Percentiles rank a stretch among this genome's conserved stretches.
Conservation (phyloP, 2,888 invertebrate species). For the Epirrita christyi region DNA sequence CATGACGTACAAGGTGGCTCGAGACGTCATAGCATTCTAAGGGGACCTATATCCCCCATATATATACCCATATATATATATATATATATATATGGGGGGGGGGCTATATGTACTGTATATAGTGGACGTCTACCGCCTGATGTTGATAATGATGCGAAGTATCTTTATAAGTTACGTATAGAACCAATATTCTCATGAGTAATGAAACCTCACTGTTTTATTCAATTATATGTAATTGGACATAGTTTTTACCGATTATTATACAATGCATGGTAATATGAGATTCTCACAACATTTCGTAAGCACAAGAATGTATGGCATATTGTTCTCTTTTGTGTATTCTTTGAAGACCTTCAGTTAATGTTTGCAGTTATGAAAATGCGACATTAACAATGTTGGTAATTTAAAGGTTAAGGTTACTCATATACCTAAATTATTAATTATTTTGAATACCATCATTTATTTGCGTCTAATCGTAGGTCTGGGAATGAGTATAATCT, state of each 20-base stretch:
- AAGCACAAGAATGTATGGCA: constrained; percentile 22
- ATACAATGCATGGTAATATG: constrained; percentile 35
- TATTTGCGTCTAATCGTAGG: neutral
- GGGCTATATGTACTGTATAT: too few species aligned
- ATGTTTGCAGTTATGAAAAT: constrained; percentile 11
- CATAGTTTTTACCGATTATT: constrained; percentile 36
- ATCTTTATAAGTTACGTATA: too few species aligned
- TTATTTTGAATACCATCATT: neutral
- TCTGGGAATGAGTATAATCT: constrained; percentile 19
- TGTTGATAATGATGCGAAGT: too few species aligned
- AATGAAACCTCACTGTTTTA: constrained; percentile 22
- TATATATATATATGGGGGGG: too few species aligned
- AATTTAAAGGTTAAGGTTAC: constrained; percentile 21
- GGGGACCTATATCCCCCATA: too few species aligned
- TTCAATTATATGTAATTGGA: constrained; percentile 27
- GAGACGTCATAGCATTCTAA: too few species aligned
- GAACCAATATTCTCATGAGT: constrained; percentile 27
- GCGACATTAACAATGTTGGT: neutral
- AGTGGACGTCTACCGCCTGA: too few species aligned
- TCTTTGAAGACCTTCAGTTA: constrained; percentile 22
- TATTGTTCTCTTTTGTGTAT: constrained; percentile 26
- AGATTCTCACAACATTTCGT: constrained; percentile 35
- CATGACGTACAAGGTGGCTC: too few species aligned
- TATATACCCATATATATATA: too few species aligned
- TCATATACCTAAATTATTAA: neutral